These are phyloP conservation scores for Rhinolophus ferrumequinum DNA, from an alignment of 2,113 vertebrate genomes.

Conservation along the genomic window DNA sequence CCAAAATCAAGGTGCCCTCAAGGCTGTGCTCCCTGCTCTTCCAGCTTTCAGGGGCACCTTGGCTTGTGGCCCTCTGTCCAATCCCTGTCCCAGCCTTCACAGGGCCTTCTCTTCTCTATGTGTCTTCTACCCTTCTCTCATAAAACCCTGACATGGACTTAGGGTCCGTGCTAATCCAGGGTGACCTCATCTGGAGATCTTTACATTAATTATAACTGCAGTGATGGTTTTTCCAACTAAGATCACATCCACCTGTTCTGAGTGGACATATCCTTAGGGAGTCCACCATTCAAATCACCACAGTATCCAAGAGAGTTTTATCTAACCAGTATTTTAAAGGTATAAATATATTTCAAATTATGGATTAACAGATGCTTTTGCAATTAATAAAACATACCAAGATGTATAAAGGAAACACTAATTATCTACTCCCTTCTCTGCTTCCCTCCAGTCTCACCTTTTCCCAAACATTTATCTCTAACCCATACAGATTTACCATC, in stretches of 20 bases:
- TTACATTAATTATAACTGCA: background rate
- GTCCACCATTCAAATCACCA: background rate
- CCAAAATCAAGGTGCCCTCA: background rate
- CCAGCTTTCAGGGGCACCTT: too few species aligned
- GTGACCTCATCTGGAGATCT: background rate
- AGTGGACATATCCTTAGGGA: background rate
- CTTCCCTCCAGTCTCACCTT: background rate
- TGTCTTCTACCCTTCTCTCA: background rate
- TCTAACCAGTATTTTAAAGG: background rate
- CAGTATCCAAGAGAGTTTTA: background rate
- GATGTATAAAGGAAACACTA: background rate
- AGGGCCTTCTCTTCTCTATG: background rate
- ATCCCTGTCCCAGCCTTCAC: background rate
- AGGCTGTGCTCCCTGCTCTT: background rate
- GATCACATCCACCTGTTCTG: background rate
- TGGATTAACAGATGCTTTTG: background rate
- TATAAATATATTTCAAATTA: background rate
- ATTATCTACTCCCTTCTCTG: background rate
- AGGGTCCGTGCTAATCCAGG: background rate
- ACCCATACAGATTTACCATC: background rate
- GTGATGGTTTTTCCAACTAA: background rate
- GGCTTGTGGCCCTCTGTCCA: background rate
- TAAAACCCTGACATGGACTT: background rate
- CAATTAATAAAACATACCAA: background rate
- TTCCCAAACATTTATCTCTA: background rate